These are phyloP conservation scores for Coregonus ussuriensis DNA, from an alignment of 2,797 vertebrate species.

Conservation along the genomic window DNA sequence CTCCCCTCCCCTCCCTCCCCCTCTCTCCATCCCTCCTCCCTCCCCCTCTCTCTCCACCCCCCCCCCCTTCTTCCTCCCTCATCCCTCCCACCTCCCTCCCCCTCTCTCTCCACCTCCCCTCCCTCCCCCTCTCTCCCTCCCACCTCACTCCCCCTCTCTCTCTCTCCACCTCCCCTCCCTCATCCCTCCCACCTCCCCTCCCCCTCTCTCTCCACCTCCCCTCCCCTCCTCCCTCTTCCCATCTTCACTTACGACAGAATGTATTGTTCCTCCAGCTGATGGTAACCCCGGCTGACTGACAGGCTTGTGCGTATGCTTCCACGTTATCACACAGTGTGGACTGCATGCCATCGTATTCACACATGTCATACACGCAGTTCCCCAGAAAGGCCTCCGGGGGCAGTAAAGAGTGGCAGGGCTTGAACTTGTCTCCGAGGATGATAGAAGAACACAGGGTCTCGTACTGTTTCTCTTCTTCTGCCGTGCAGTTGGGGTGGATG, in stretches of 20 bases:
- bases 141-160: no score
- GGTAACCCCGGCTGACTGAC: constrained; percentile 71
- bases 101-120: no score
- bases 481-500: constrained; percentile 65
- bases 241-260: constrained; percentile 76
- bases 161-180: no score
- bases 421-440: constrained; percentile 70
- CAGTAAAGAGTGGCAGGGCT: constrained; percentile 69
- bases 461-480: constrained; percentile 49
- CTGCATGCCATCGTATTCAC: constrained; percentile 80
- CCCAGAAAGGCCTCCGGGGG: constrained; percentile 59
- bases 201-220: no score
- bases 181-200: no score
- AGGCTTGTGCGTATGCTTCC: constrained; percentile 79
- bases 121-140: no score
- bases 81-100: no score
- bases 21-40: no score
- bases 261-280: constrained; percentile 81
- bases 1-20: no score
- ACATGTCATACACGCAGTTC: constrained; percentile 80
- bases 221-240: no score
- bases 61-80: no score
- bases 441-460: constrained; percentile 58
- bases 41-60: no score
- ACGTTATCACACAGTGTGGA: constrained; percentile 78